Base-by-base conservation (phyloP, 2,113 vertebrate species). In the Lipophrys pholis region DNA sequence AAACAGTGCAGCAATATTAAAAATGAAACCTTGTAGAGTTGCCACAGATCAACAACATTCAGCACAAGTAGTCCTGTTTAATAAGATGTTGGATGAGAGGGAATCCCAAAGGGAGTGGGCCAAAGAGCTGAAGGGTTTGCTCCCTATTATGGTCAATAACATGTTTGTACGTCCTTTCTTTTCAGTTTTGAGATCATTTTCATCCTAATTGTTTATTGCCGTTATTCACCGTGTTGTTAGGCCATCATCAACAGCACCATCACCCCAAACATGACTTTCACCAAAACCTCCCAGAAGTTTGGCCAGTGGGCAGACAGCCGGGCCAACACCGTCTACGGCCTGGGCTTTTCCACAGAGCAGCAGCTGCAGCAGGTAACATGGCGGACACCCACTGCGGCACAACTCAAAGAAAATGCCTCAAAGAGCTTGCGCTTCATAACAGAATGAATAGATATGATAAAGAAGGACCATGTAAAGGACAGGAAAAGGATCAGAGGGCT, bases 221-320 rank as follows among this genome's bases (percentile, higher is more conserved):
- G 21, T 30, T 30, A 9, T 60, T 66, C 10, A 60, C 36, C 66
- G 35, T 87, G 54, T 14, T 57, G 0, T 39, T 87, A 99, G 97
- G 97, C 97, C 1, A 96, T 99, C 89, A 99, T 99, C 87, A 99
- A 99, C 89, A 99, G 97, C 91, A 99, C 97, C 9, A 94, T 99
- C 70, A 97, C 97, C 14, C 97, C 97, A 83, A 99, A 98, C 92
- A 99, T 99, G 97, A 98, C 95, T 69, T 99, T 99, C 91, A 99
- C 97, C 3, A 98, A 98, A 85, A 99, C 97, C 0, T 99, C 97
- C 0, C 97, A 99, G 92, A 99, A 99, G 64, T 99, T 99, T 0
- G 97, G 97, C 6, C 97, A 99, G 10, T 99, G 97, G 97, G 97
- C 97, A 0, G 97, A 99, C 93, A 98, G 97, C 81, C 85, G 97